Base-by-base conservation (phyloP, 2,113 vertebrate genomes). In the Cygnus buccinator region DNA sequence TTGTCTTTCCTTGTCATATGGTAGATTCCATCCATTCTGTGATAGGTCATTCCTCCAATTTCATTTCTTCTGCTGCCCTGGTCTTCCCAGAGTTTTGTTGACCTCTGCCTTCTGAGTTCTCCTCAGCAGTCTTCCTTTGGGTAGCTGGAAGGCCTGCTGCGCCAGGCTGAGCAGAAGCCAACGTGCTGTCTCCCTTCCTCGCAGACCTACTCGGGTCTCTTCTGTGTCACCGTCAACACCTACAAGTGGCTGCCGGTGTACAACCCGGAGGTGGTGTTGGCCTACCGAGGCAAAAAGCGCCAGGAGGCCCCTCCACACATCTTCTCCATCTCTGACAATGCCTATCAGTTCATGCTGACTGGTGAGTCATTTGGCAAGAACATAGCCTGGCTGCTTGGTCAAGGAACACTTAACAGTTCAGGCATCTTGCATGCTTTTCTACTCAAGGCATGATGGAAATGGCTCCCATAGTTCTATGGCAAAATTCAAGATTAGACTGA, bases 291-390 rank as follows among this genome's bases (percentile, higher is more conserved):
- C 94, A 99, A 99, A 68, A 99, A 99, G 96, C 97, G 98, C 50
- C 98, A 99, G 90, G 98, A 99, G 96, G 98, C 98, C 29, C 98
- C 98, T 6, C 98, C 99, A 15, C 99, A 99, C 94, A 98, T 99
- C 97, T 99, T 99, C 98, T 99, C 95, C 78, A 94, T 97, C 78
- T 97, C 96, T 87, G 94, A 97, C 71, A 97, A 97, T 0, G 96
- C 96, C 98, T 98, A 98, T 87, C 98, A 98, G 96, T 97, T 93
- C 95, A 98, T 98, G 98, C 82, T 98, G 41, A 98, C 97, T 3
- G 98, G 98, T 98, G 65, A 98, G 97, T 93, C 2, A 52, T 12
- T 85, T 97, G 95, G 26, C 62, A 85, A 37, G 43, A 63, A 82
- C 10, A 3, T 8, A 26, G 19, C 12, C 37, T 61, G 44, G 19